A percentile compares a stretch with the other conserved stretches of the same genome.
Conservation (phyloP, 2,113 vertebrate species). For the Galbula dea region DNA sequence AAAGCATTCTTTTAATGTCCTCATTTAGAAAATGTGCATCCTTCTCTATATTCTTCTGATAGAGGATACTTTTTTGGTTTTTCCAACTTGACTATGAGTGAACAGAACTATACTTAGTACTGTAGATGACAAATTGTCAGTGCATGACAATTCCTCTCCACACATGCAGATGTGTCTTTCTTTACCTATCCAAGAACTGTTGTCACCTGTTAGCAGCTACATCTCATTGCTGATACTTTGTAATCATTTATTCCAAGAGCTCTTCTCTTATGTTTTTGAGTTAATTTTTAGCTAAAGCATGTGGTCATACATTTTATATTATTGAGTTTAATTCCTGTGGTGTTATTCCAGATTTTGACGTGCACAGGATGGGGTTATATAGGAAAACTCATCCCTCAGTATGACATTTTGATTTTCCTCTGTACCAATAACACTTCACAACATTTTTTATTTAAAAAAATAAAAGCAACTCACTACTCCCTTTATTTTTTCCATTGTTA, state of each 20-base stretch:
- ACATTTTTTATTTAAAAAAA: neutral
- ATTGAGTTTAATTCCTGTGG: neutral
- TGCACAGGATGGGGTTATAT: neutral
- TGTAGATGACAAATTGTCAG: neutral
- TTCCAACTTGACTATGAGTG: neutral
- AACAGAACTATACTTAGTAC: neutral
- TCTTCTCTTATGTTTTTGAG: neutral
- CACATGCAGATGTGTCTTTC: neutral
- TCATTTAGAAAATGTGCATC: neutral
- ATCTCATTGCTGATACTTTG: neutral
- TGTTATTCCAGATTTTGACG: neutral
- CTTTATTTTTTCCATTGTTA: neutral
- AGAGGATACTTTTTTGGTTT: accelerated
- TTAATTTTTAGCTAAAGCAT: neutral
- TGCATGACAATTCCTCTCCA: neutral
- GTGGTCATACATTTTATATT: neutral
- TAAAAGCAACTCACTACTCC: neutral
- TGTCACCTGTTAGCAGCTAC: neutral
- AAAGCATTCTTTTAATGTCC: neutral
- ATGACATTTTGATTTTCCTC: neutral
- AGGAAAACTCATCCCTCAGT: neutral
- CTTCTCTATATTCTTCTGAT: neutral
- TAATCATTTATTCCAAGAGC: neutral
- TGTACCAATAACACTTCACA: neutral
- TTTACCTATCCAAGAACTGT: neutral